A percentile compares a stretch with the other conserved stretches of the same genome.
Evolutionary conservation across 2,888 invertebrate genomes (phyloP).

Genomic region (Trissolcus brochymenae): DNA sequence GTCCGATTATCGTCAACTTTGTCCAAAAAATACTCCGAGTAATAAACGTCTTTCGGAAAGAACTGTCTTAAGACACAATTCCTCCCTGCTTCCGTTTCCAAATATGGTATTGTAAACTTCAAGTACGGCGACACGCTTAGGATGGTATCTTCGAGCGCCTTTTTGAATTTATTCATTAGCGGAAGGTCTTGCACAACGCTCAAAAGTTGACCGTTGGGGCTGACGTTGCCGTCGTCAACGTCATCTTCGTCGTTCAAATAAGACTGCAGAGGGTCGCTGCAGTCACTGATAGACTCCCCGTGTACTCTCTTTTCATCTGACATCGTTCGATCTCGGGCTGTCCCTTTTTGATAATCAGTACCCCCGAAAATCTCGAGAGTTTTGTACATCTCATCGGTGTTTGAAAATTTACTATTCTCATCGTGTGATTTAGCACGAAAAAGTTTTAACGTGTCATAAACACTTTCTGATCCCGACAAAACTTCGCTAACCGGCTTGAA

Average conservation of each 20-base stretch:
- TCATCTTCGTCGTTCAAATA: conserved; percentile 76
- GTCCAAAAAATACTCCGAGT: conserved; percentile 81
- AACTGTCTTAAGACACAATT: conserved; percentile 84
- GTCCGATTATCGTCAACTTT: conserved; percentile 67
- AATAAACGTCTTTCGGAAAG: conserved; percentile 85
- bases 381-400: conserved; percentile 52
- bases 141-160: conserved; percentile 84
- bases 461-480: conserved; percentile 64
- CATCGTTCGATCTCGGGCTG: conserved; percentile 43
- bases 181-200: conserved; percentile 79
- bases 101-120: conserved; percentile 88
- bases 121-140: conserved; percentile 92
- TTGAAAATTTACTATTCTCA: conserved; percentile 34
- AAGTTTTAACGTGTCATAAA: conserved; percentile 72
- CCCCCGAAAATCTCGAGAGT: conserved; percentile 60
- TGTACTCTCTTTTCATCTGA: conserved; percentile 74
- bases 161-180: conserved; percentile 83
- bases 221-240: conserved; percentile 73
- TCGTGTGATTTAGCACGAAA: conserved; percentile 65
- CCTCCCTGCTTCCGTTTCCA: conserved; percentile 90
- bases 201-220: conserved; percentile 73
- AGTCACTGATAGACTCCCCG: conserved; percentile 83
- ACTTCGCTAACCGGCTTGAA: conserved; percentile 63
- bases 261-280: conserved; percentile 87
- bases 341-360: conserved; percentile 50